phyloP scores from a whole-genome alignment of 2,888 invertebrate species.

The Embidobia sp. region DNA sequence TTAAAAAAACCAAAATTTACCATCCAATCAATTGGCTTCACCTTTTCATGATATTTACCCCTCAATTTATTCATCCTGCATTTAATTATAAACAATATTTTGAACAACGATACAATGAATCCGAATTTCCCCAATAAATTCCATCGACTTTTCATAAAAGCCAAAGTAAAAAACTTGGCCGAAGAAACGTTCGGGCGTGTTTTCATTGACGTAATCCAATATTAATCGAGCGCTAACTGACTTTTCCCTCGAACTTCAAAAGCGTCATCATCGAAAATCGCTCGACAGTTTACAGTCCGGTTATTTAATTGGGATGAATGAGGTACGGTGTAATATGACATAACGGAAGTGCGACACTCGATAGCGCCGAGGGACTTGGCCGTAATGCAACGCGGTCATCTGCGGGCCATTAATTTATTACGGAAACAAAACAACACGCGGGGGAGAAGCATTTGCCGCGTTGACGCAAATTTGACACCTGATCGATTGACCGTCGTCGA shows the following conservation, averaged over 20 bases:
- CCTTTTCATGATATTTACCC: too few relatives aligned
- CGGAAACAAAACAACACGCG: constrained; percentile 11
- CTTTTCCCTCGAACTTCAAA: background rate
- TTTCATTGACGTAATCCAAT: constrained; percentile 20
- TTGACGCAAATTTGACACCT: constrained; percentile 57
- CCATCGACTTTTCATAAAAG: too few relatives aligned
- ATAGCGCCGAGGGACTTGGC: constrained; percentile 45
- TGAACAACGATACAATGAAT: too few relatives aligned
- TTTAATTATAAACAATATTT: too few relatives aligned
- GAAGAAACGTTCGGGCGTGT: too few relatives aligned
- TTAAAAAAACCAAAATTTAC: too few relatives aligned
- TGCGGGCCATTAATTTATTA: constrained; percentile 51
- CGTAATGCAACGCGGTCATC: constrained; percentile 34
- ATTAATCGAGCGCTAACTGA: background rate
- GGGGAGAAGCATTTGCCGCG: constrained; percentile 3
- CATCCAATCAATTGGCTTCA: too few relatives aligned
- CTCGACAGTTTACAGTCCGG: constrained; percentile 18
- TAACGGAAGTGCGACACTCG: constrained; percentile 52
- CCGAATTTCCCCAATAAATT: too few relatives aligned
- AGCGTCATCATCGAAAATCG: constrained; percentile 25
- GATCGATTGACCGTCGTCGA: constrained; percentile 52
- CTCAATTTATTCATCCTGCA: too few relatives aligned
- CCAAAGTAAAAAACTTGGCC: too few relatives aligned
- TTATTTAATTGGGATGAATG: constrained; percentile 50
- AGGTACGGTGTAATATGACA: constrained; percentile 43